These are phyloP conservation scores for Cossypha caffra DNA, from an alignment of 2,797 vertebrate species.

Conservation along the genomic window DNA sequence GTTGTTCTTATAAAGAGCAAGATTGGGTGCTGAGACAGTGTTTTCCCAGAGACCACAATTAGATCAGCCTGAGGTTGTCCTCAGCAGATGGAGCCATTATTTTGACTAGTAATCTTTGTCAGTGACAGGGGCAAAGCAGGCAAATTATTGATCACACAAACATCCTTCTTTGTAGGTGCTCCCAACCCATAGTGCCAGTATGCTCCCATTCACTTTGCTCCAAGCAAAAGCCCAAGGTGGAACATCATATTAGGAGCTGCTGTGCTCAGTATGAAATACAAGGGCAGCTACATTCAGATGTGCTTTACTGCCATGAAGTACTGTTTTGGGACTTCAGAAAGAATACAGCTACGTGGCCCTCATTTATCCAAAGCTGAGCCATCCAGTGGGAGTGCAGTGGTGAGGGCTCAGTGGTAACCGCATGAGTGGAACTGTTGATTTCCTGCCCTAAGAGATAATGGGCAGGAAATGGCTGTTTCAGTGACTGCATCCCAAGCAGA, in stretches of 20 bases:
- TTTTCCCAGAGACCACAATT: slow-evolving; percentile 45
- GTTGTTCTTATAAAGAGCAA: not conserved
- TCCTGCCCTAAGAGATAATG: slow-evolving; percentile 56
- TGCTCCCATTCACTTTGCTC: not conserved
- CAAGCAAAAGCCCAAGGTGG: not conserved
- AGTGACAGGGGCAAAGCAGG: not conserved
- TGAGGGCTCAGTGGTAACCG: not conserved
- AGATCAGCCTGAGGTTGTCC: not conserved
- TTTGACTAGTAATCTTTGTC: not conserved
- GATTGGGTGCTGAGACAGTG: slow-evolving; percentile 20
- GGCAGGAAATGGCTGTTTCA: slow-evolving; percentile 64
- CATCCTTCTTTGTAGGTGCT: not conserved
- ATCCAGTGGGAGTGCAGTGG: not conserved
- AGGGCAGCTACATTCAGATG: not conserved
- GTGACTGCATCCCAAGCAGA: slow-evolving; percentile 52
- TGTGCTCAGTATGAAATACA: not conserved
- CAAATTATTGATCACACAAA: not conserved
- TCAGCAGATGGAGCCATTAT: not conserved
- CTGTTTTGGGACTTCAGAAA: not conserved
- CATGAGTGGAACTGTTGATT: slow-evolving; percentile 58
- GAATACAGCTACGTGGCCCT: not conserved
- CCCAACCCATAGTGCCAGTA: not conserved
- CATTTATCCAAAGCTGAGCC: not conserved
- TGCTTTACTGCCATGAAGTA: not conserved
- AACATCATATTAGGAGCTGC: not conserved